Percentiles rank a stretch among this genome's conserved stretches.
Conservation (phyloP, 2,797 vertebrate species). For the Protonibea diacanthus region DNA sequence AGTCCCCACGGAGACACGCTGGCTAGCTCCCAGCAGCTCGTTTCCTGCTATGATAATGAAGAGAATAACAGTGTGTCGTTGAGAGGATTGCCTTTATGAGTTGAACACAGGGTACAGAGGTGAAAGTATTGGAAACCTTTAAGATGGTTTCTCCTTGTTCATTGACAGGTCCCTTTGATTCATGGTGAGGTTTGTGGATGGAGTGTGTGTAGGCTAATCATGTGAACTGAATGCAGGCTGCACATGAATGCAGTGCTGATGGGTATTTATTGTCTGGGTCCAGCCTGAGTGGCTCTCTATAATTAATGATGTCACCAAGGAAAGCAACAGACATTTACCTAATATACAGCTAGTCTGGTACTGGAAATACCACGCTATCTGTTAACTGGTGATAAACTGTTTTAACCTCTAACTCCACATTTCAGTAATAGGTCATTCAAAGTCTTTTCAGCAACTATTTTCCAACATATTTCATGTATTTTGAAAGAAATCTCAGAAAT, state of each 20-base stretch:
- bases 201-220: background rate
- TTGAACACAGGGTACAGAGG: background rate
- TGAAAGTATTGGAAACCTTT: background rate
- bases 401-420: too few relatives aligned
- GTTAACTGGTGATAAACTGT: too few relatives aligned
- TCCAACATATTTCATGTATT: too few relatives aligned
- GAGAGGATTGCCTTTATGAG: conserved; percentile 1
- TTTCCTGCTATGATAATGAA: conserved; percentile 38
- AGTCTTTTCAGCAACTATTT: too few relatives aligned
- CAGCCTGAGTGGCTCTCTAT: background rate
- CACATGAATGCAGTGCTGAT: conserved; percentile 5
- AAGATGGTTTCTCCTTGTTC: background rate
- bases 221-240: background rate
- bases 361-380: background rate
- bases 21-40: conserved; percentile 22
- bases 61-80: background rate
- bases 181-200: background rate
- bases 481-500: too few relatives aligned
- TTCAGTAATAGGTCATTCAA: too few relatives aligned
- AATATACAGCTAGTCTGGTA: background rate
- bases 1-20: conserved; percentile 22
- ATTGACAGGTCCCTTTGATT: background rate
- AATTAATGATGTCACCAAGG: background rate
- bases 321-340: background rate
- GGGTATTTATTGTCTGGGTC: background rate